Conservation (phyloP, 2,888 invertebrate species). For the Xylota sylvarum region DNA sequence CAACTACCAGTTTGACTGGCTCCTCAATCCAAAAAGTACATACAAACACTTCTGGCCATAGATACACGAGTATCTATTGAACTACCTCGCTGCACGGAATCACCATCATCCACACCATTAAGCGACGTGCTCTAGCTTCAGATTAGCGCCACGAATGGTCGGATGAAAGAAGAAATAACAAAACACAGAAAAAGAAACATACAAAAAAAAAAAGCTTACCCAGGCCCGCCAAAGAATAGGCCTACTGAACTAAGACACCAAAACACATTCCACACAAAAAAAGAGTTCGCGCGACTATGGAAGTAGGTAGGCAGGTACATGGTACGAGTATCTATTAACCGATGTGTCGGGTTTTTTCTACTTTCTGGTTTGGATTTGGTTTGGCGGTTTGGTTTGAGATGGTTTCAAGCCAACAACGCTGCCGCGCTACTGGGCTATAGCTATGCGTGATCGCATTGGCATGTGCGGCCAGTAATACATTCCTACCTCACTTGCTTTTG, state of each 20-base stretch:
- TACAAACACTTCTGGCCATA: background rate
- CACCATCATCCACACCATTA: constrained; percentile 59
- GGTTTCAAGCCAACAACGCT: constrained; percentile 36
- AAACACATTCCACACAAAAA: constrained; percentile 59
- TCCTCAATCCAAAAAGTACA: constrained; percentile 33
- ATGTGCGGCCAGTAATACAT: constrained; percentile 52
- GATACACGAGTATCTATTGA: constrained; percentile 3
- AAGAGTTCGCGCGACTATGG: constrained; percentile 32
- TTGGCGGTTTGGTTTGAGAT: constrained; percentile 53
- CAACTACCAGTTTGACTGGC: constrained; percentile 72
- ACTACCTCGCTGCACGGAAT: constrained; percentile 43
- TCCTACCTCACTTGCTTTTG: constrained; percentile 36
- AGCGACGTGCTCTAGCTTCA: constrained; percentile 44
- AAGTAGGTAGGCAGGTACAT: constrained; percentile 58
- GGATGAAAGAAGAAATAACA: constrained; percentile 41
- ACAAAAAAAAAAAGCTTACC: constrained; percentile 45
- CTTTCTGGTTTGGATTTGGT: constrained; percentile 34
- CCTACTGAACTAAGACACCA: constrained; percentile 73
- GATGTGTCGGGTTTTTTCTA: constrained; percentile 5
- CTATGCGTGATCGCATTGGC: constrained; percentile 62
- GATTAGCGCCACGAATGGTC: constrained; percentile 57
- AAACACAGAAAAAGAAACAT: background rate
- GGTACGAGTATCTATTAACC: background rate
- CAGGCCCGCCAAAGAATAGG: constrained; percentile 71
- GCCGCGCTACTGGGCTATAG: constrained; percentile 16